Percentiles rank a stretch among this genome's conserved stretches.
phyloP scores from a whole-genome alignment of 2,797 vertebrate genomes.

The Macroramphosus scolopax region DNA sequence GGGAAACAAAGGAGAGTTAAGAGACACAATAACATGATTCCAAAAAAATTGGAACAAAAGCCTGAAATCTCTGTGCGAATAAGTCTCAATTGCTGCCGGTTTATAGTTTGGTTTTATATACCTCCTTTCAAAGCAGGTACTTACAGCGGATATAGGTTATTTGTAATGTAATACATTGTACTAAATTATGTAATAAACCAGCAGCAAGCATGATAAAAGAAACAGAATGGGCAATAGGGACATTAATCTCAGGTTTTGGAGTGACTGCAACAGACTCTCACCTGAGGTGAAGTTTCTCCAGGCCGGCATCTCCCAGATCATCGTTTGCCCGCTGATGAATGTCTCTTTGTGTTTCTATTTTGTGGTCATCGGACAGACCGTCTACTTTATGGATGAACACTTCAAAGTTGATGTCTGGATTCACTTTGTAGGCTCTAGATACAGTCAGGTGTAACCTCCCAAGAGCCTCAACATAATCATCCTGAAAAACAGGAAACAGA shows the following conservation, averaged over 20 bases:
- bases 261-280: constrained; percentile 39
- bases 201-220: no score
- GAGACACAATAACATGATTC: no score
- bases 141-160: no score
- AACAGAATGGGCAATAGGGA: no score
- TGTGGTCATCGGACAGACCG: constrained; percentile 96
- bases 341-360: constrained; percentile 97
- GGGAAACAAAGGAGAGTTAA: no score
- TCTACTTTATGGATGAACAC: constrained; percentile 99
- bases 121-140: no score
- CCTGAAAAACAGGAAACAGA: no score
- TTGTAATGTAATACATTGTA: no score
- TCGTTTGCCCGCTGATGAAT: constrained; percentile 97
- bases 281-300: constrained; percentile 97
- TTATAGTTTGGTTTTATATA: no score
- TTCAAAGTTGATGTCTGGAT: constrained; percentile 97
- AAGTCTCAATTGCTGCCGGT: no score
- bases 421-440: constrained; percentile 94
- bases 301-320: constrained; percentile 89
- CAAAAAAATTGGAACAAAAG: background rate
- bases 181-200: no score
- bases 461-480: constrained; percentile 96
- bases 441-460: constrained; percentile 92
- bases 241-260: no score
- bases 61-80: background rate